phyloP scores from a whole-genome alignment of 2,888 invertebrate genomes.

The Sturmia bella region DNA sequence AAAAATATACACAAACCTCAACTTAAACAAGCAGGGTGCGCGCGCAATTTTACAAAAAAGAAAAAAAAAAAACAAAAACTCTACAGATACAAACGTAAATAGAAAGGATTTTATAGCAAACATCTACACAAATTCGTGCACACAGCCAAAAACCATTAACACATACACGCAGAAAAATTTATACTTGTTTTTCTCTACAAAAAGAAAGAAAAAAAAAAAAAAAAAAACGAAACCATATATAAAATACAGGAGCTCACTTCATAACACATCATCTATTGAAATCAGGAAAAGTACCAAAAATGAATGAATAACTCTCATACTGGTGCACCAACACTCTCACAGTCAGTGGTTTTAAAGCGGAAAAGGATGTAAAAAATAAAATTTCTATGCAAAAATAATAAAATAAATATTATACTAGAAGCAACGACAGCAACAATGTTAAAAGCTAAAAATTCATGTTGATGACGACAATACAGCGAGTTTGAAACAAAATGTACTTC shows the following conservation, averaged over 20 bases:
- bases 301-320: constrained; percentile 39
- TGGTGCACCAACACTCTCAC: constrained; percentile 17
- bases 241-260: constrained; percentile 58
- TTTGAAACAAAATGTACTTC: constrained; percentile 18
- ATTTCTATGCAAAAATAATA: constrained; percentile 49
- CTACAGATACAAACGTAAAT: neutral
- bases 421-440: constrained; percentile 45
- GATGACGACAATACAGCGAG: constrained; percentile 60
- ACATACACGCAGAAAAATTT: constrained; percentile 34
- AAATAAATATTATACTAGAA: constrained; percentile 38
- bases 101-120: constrained; percentile 1
- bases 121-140: constrained; percentile 4
- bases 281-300: constrained; percentile 50
- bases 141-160: constrained; percentile 32
- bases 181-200: constrained; percentile 16
- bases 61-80: neutral
- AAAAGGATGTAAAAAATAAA: constrained; percentile 67
- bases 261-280: constrained; percentile 64
- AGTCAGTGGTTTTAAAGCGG: constrained; percentile 66
- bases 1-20: constrained; percentile 28
- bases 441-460: constrained; percentile 63
- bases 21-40: constrained; percentile 60
- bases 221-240: neutral
- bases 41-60: constrained; percentile 61
- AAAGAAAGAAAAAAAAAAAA: no score